phyloP scores from a whole-genome alignment of 2,113 vertebrate species.

The Tenrec ecaudatus region DNA sequence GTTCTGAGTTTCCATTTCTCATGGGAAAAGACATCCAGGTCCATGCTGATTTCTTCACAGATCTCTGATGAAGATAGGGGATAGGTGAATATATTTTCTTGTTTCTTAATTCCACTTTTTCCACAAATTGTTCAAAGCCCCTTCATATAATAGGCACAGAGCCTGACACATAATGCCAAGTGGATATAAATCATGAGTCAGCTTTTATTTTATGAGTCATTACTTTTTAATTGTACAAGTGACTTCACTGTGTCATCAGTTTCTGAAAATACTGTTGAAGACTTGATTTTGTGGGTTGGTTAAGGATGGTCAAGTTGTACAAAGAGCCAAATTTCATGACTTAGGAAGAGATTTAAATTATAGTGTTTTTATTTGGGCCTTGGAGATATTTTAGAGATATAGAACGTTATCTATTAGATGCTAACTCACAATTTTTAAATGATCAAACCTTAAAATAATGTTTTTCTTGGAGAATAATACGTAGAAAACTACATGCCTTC shows the following conservation, averaged over 20 bases:
- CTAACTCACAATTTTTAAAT: not conserved
- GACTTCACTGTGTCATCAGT: not conserved
- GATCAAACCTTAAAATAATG: not conserved
- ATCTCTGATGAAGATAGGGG: not conserved
- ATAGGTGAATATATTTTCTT: not conserved
- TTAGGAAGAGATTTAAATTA: not conserved
- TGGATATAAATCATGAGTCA: not conserved
- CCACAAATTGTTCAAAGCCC: too few relatives aligned
- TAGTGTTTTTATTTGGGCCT: not conserved
- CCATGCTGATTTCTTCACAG: not conserved
- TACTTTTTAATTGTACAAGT: not conserved
- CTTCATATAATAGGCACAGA: too few relatives aligned
- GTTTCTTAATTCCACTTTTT: too few relatives aligned
- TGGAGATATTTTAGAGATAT: not conserved
- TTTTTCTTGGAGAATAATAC: not conserved
- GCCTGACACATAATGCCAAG: not conserved
- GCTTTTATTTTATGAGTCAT: not conserved
- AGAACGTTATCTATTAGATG: not conserved
- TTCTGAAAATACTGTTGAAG: not conserved
- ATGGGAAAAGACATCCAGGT: not conserved
- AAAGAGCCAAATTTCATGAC: not conserved
- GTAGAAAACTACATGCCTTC: not conserved
- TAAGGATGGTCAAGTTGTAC: not conserved
- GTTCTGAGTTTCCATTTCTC: not conserved
- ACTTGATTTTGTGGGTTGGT: not conserved